Evolutionary conservation across 2,888 invertebrate species (phyloP), one percentile per base, ranked within the genome.

Genomic region (Deilephila porcellus): DNA sequence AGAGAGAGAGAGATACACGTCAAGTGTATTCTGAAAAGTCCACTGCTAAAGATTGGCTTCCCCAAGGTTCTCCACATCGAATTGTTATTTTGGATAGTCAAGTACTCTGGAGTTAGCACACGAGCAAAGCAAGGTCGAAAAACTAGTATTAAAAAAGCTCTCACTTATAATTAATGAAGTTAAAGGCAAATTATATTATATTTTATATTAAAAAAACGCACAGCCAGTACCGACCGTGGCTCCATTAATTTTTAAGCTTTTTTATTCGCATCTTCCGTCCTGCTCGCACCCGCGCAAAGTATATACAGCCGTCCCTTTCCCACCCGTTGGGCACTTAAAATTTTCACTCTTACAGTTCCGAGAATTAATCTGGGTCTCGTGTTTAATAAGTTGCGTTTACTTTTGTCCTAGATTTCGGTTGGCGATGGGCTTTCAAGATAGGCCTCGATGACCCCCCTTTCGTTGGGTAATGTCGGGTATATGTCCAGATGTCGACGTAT

Each of bases 231-330:
- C 25, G 67, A 67, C 25, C 45, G n/a, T 29, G 25, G 25, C 17
- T 45, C 25, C 52, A 52, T 67, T 67, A 67, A 67, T 52, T 64
- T 64, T 64, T 67, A 67, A 67, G 45, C 67, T 67, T 67, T 67
- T 52, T 25, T 25, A 67, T 64, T 45, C 37, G 20, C 37, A 14
- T 4, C 25, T 3, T 52, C 6, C 25, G 45, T 67, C 67, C 25
- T 20, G 11, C 14, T 67, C 29, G 25, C 17, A 67, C 67, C 14
- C 3, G 0, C 0, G 0, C 6, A 1, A 3, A 14, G 5, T 3
- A 17, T 4, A 7, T 67, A 17, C 29, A 25, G 52, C 25, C 17
- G 25, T 52, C 67, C 45, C 67, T 17, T 17, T 67, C 52, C 5
- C 67, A 52, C 67, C 52, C 52, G 3, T 25, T 25, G 45, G 67